Percentiles rank a stretch among this genome's conserved stretches.
These are phyloP conservation scores for Aplysia californica DNA, from an alignment of 1,140 invertebrate species.

Conservation along the genomic window DNA sequence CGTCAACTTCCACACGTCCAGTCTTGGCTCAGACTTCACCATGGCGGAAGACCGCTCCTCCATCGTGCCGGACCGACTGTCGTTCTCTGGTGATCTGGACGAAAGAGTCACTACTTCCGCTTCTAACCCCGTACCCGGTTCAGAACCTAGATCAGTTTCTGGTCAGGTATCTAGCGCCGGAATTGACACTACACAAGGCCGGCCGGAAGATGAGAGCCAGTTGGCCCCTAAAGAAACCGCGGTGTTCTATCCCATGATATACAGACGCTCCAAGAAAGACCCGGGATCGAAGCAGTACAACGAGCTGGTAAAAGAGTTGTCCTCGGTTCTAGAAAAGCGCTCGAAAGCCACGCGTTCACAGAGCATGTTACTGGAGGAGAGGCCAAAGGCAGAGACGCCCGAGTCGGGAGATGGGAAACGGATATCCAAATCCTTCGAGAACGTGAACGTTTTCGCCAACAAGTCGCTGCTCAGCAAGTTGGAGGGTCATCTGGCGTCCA, in stretches of 20 bases:
- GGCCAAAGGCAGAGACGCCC: not conserved
- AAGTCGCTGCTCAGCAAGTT: slow-evolving; percentile 49
- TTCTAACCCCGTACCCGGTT: too few species aligned
- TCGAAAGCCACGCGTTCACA: slow-evolving; percentile 9
- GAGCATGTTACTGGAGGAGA: slow-evolving; percentile 30
- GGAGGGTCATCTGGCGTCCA: slow-evolving; percentile 46
- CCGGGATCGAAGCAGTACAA: slow-evolving; percentile 57
- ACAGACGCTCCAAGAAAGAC: slow-evolving; percentile 54
- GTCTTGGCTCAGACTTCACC: too few species aligned
- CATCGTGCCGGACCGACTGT: not conserved
- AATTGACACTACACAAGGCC: not conserved
- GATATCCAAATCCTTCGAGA: slow-evolving; percentile 32
- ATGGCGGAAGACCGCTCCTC: too few species aligned
- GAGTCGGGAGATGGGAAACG: slow-evolving; percentile 20
- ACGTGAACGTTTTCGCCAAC: slow-evolving; percentile 49
- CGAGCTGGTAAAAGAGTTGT: slow-evolving; percentile 50
- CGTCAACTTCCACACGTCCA: too few species aligned
- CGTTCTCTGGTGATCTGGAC: not conserved
- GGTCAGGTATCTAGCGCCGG: not conserved
- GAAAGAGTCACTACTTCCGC: too few species aligned
- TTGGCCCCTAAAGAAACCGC: not conserved
- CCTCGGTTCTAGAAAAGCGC: slow-evolving; percentile 41
- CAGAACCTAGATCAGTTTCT: not conserved
- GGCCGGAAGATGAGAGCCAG: not conserved
- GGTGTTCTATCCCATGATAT: slow-evolving; percentile 45